Evolutionary conservation across 2,797 vertebrate species (phyloP).

Genomic region (Euthynnus affinis): DNA sequence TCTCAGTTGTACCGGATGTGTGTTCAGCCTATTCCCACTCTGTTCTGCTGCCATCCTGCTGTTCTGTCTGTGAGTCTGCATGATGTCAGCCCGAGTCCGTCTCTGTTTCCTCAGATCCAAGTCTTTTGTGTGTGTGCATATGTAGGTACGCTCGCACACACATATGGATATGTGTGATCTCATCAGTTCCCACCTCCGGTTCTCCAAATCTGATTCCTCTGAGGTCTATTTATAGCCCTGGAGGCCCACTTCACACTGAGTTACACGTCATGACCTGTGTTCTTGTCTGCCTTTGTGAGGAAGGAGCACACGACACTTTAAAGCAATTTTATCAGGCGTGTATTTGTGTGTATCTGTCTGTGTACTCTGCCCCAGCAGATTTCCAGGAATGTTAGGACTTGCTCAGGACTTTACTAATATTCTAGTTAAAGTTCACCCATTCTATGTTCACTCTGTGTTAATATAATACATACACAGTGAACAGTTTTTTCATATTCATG

Average conservation of each 20-base stretch:
- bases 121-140: slow-evolving; percentile 30
- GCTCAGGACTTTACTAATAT: neutral
- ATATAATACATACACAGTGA: neutral
- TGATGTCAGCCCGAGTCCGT: slow-evolving; percentile 74
- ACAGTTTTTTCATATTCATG: neutral
- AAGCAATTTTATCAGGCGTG: slow-evolving; percentile 51
- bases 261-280: slow-evolving; percentile 71
- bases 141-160: neutral
- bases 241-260: slow-evolving; percentile 67
- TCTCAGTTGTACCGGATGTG: slow-evolving; percentile 28
- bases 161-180: slow-evolving; percentile 73
- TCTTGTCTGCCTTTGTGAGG: slow-evolving; percentile 55
- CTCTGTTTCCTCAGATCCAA: slow-evolving; percentile 54
- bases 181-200: slow-evolving; percentile 81
- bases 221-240: slow-evolving; percentile 78
- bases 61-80: slow-evolving; percentile 64
- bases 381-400: slow-evolving; percentile 31
- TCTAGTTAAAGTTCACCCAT: neutral
- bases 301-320: slow-evolving; percentile 30
- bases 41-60: slow-evolving; percentile 34
- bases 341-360: slow-evolving; percentile 16
- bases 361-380: slow-evolving; percentile 5
- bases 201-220: slow-evolving; percentile 81
- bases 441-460: neutral
- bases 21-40: slow-evolving; percentile 47